Evolutionary conservation across 2,113 vertebrate genomes (phyloP).

Genomic region (Ceyx margarethae): DNA sequence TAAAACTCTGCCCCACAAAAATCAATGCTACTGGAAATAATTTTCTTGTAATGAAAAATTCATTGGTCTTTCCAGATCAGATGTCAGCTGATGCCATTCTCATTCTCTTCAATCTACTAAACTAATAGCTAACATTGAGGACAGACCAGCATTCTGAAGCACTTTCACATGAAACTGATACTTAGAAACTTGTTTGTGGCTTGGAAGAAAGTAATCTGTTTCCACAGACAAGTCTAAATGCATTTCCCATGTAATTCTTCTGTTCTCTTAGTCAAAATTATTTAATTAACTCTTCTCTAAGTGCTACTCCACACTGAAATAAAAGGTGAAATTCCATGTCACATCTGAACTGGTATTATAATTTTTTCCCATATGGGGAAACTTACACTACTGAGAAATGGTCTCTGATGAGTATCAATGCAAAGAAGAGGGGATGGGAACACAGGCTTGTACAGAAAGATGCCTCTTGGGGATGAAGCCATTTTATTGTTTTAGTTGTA

Average conservation of each 20-base stretch:
- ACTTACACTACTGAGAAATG: not conserved
- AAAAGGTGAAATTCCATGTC: not conserved
- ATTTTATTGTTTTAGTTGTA: not conserved
- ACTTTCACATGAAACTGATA: not conserved
- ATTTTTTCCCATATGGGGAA: not conserved
- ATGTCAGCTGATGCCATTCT: not conserved
- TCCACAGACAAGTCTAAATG: not conserved
- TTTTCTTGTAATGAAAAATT: not conserved
- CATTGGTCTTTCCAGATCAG: not conserved
- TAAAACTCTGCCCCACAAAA: not conserved
- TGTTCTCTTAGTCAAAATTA: not conserved
- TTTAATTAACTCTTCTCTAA: not conserved
- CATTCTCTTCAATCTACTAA: not conserved
- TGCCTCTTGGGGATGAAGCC: not conserved
- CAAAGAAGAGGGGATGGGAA: rapidly evolving
- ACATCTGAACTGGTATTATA: not conserved
- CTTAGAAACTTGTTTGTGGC: not conserved
- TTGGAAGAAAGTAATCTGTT: not conserved
- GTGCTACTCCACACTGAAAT: not conserved
- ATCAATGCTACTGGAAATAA: not conserved
- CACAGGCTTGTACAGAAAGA: not conserved
- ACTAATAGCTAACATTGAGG: not conserved
- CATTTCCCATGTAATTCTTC: not conserved
- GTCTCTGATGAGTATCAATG: not conserved
- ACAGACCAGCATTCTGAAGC: not conserved